Percentiles rank a stretch among this genome's conserved stretches.
These are phyloP conservation scores for Eristalinus sepulchralis DNA, from an alignment of 2,888 invertebrate genomes.

Conservation along the genomic window DNA sequence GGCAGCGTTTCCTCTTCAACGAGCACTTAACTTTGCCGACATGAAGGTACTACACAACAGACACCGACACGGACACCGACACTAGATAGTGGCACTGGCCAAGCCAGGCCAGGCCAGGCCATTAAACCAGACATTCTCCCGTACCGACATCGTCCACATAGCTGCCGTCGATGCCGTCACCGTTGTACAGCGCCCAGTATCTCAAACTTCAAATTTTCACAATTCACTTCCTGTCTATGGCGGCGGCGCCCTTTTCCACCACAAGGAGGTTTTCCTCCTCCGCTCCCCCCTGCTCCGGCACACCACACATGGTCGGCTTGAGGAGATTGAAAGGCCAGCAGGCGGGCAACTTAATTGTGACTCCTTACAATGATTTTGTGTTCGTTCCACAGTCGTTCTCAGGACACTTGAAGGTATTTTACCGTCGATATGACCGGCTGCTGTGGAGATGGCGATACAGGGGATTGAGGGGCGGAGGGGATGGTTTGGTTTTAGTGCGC, in stretches of 20 bases:
- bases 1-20: conserved; percentile 52
- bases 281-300: background rate
- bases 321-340: background rate
- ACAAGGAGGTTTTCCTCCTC: background rate
- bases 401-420: conserved; percentile 57
- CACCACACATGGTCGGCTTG: background rate
- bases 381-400: conserved; percentile 25
- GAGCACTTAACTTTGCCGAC: conserved; percentile 68
- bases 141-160: conserved; percentile 26
- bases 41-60: conserved; percentile 7
- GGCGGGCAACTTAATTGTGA: conserved; percentile 51
- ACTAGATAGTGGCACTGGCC: conserved; percentile 36
- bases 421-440: conserved; percentile 14
- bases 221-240: conserved; percentile 59
- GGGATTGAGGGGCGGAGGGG: background rate
- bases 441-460: background rate
- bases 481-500: background rate
- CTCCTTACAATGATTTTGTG: conserved; percentile 44
- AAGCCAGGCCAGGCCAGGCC: background rate
- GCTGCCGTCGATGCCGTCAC: conserved; percentile 16
- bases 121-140: conserved; percentile 53
- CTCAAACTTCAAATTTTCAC: conserved; percentile 65
- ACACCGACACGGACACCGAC: conserved; percentile 8
- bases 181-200: conserved; percentile 14
- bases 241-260: background rate